Conservation (phyloP, 1,140 invertebrate genomes). For the Zelostemma sp. region DNA sequence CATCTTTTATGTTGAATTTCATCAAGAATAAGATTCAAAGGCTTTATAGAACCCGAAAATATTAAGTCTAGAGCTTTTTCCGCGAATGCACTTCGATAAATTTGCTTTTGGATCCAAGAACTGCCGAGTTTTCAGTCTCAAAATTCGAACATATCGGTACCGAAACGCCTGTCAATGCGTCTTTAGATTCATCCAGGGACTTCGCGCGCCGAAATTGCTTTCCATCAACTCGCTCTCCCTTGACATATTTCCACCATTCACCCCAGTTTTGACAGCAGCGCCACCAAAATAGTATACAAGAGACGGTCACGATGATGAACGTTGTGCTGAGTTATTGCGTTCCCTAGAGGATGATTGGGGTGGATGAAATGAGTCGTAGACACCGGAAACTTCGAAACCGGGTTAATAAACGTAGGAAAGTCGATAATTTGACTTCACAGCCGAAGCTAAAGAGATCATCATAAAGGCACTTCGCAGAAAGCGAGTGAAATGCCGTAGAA, state of each 20-base stretch:
- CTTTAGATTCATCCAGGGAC: constrained; percentile 32
- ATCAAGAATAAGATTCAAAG: too few relatives aligned
- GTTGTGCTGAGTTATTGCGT: constrained; percentile 39
- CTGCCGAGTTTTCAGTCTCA: constrained; percentile 20
- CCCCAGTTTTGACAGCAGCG: constrained; percentile 28
- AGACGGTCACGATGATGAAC: constrained; percentile 17
- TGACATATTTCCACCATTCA: constrained; percentile 23
- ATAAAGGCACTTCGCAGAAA: neutral
- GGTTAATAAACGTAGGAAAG: neutral
- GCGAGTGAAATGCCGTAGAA: too few relatives aligned
- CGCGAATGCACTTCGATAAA: neutral
- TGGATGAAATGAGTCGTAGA: neutral
- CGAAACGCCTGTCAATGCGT: constrained; percentile 30
- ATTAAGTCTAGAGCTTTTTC: neutral
- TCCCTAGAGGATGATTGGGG: constrained; percentile 42
- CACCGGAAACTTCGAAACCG: neutral
- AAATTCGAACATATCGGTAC: constrained; percentile 24
- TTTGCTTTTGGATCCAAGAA: neutral
- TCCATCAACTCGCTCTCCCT: constrained; percentile 31
- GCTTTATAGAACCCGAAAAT: too few relatives aligned
- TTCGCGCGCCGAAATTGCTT: constrained; percentile 42
- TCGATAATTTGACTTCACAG: neutral
- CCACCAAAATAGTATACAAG: constrained; percentile 14
- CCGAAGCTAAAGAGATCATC: neutral
- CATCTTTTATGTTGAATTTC: neutral